Conservation (phyloP, 2,797 vertebrate species). For the Catharus ustulatus region DNA sequence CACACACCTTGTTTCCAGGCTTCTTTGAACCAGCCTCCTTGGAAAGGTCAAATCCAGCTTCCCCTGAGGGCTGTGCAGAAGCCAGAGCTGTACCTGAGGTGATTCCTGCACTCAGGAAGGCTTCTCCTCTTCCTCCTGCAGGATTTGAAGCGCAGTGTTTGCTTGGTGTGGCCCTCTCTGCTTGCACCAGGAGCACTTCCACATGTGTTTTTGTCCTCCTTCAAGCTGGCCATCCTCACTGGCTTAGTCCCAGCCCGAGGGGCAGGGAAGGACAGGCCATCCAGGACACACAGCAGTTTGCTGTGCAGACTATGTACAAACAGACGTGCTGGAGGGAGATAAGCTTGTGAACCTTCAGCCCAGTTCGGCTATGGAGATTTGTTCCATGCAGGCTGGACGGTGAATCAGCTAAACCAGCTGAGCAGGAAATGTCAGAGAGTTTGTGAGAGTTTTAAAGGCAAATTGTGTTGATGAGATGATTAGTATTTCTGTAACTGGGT, state of each 20-base stretch:
- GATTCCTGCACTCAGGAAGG: background rate
- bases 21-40: background rate
- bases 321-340: background rate
- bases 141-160: background rate
- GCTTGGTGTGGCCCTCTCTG: background rate
- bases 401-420: slow-evolving; percentile 17
- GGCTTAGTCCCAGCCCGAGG: background rate
- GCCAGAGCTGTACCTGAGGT: background rate
- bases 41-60: background rate
- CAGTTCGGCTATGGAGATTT: background rate
- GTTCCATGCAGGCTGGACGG: background rate
- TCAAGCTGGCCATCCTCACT: background rate
- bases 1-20: background rate
- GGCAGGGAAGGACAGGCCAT: background rate
- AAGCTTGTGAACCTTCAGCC: slow-evolving; percentile 6
- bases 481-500: background rate
- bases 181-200: background rate
- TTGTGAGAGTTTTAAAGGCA: slow-evolving; percentile 5
- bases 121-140: background rate
- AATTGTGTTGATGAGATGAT: background rate
- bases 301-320: background rate
- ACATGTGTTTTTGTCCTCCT: background rate
- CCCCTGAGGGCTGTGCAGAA: background rate
- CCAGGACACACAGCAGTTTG: background rate
- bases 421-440: slow-evolving; percentile 24